phyloP scores from a whole-genome alignment of 2,113 vertebrate genomes.

The Neotragus pygmaeus region DNA sequence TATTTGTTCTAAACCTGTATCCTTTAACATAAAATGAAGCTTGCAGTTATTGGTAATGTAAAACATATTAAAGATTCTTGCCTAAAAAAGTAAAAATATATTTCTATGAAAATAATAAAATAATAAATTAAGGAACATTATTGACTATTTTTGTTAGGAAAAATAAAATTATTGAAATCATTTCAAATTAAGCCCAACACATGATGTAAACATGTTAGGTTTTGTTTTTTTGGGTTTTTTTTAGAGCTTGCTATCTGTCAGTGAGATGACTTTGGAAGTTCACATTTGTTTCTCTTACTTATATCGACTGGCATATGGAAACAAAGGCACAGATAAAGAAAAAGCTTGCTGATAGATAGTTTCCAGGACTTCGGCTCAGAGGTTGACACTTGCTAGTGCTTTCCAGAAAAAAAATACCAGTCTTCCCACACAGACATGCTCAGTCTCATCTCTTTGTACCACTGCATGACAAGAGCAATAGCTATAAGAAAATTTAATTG shows the following conservation, averaged over 20 bases:
- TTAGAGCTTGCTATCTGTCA: background rate
- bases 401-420: background rate
- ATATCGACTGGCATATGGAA: background rate
- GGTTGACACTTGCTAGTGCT: background rate
- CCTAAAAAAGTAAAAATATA: background rate
- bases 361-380: background rate
- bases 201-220: background rate
- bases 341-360: background rate
- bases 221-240: background rate
- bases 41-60: background rate
- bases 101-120: background rate
- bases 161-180: background rate
- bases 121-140: background rate
- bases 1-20: background rate
- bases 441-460: background rate
- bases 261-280: background rate
- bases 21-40: background rate
- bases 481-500: background rate
- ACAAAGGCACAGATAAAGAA: background rate
- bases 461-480: background rate
- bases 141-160: background rate
- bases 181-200: background rate
- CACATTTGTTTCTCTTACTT: background rate
- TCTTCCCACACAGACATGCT: background rate
- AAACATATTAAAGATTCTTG: background rate